Base-by-base conservation (phyloP, 2,797 vertebrate genomes). In the Pogonophryne albipinna region DNA sequence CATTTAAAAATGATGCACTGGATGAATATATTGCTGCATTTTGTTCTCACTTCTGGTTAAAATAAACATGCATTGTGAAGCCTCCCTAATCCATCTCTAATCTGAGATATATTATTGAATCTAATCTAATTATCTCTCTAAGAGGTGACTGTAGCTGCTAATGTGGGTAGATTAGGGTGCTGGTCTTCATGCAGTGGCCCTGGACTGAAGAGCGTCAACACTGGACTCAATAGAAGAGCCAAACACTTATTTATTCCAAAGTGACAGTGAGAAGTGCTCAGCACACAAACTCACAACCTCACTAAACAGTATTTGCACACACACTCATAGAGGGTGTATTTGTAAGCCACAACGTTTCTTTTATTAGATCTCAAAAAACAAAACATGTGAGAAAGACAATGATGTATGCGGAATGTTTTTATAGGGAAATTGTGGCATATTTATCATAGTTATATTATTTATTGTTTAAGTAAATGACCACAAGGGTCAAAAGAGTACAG, bases 231-330 rank as follows among this genome's bases (percentile, higher is more conserved):
- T 91, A 79, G 91, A 83, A 77, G 38, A 83, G 79, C 85, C 87
- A 91, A 92, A 93, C 90, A 79, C 87, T 90, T 94, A 88, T 92
- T 92, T 93, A 92, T 91, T 86, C 83, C 85, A 86, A 87, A 91
- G 90, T 93, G 91, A 92, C 91, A 90, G 88, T 90, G 91, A 90
- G 90, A 82, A 93, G 92, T 92, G 91, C 76, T 92, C 17, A 86
- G 85, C 80, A 93, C 87, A 91, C 89, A 89, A 15, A 76, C 77
- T 71, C 75, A 82, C 85, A 82, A 78, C 69, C 73, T 76, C 71
- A 58, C 65, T 61, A 74, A 85, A 85, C 78, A 80, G 78, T 83
- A 86, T 89, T 85, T 87, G 66, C 84, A 79, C 88, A 85, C 71
- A 59, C 83, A 80, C 74, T 64, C 74, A 61, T 64, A 70, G 20